Conservation (phyloP, 2,113 vertebrate genomes). For the Heterotilapia buettikoferi region DNA sequence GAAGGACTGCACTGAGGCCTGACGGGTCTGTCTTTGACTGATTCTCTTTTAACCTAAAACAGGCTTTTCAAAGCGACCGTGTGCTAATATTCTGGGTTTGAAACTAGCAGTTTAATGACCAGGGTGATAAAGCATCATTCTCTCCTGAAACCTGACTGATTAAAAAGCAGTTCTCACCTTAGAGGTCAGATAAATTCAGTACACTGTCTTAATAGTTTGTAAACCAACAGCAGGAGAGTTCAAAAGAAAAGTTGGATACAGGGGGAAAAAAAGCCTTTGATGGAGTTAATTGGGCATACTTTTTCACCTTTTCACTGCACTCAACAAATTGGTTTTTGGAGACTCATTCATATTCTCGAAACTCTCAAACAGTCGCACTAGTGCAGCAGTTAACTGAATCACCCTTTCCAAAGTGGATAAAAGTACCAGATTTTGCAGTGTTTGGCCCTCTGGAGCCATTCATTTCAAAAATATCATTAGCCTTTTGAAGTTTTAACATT, state of each 20-base stretch:
- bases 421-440: neutral
- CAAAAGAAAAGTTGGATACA: neutral
- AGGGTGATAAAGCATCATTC: neutral
- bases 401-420: neutral
- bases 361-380: neutral
- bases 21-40: neutral
- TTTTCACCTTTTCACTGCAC: neutral
- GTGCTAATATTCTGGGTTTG: neutral
- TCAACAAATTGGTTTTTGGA: neutral
- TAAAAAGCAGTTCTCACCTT: neutral
- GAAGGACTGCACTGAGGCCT: neutral
- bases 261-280: neutral
- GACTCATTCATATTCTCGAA: neutral
- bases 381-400: neutral
- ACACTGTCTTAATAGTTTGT: neutral
- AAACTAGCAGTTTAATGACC: neutral
- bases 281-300: neutral
- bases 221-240: neutral
- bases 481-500: neutral
- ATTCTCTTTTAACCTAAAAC: slow-evolving; percentile 3
- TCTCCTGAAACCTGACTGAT: neutral
- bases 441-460: neutral
- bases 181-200: neutral
- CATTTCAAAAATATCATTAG: neutral
- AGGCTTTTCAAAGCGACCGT: neutral